Evolutionary conservation across 1,140 invertebrate genomes (phyloP), one percentile per base, ranked within the genome.

Genomic region (Hyles euphorbiae): DNA sequence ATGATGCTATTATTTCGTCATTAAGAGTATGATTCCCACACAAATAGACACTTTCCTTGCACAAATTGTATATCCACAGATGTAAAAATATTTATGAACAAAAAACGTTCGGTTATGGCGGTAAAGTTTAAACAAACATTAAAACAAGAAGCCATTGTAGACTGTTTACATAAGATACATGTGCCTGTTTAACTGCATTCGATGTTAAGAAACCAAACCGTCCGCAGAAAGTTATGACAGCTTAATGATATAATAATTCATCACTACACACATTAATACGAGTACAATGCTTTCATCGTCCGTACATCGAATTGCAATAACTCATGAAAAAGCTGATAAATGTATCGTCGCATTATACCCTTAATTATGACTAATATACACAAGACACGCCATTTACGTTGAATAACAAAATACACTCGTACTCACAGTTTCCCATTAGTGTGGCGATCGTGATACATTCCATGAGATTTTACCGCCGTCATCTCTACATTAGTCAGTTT

Each of bases 381-480:
- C 22, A 22, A 22, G 22, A 22, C 22, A 22, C 22, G 22, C 22
- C 22, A 22, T 22, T 22, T 22, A 22, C 22, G 22, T 22, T 22
- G 22, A 22, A 22, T 22, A 40, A 40, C 36, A 5, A 40, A 8
- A 40, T 5, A 40, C 36, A 40, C 4, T 40, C 36, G 11, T 61
- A 87, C 83, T 84, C 59, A 87, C 83, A 87, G 65, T 82, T 83
- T 74, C 83, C 81, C 83, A 87, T 87, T 64, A 75, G 81, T 78
- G 61, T 56, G 60, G 54, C 65, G 56, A 69, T 71, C 77, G 77
- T 77, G 72, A 72, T 79, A 66, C 60, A 77, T 63, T 69, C 63
- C 66, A 67, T 65, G 50, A 49, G 57, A 69, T 57, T 60, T 63
- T 50, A 62, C 58, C 55, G 62, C 62, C 72, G 61, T 81, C 80